These are phyloP conservation scores for Sarcophaga caerulescens DNA, from an alignment of 2,888 invertebrate genomes.

Conservation along the genomic window DNA sequence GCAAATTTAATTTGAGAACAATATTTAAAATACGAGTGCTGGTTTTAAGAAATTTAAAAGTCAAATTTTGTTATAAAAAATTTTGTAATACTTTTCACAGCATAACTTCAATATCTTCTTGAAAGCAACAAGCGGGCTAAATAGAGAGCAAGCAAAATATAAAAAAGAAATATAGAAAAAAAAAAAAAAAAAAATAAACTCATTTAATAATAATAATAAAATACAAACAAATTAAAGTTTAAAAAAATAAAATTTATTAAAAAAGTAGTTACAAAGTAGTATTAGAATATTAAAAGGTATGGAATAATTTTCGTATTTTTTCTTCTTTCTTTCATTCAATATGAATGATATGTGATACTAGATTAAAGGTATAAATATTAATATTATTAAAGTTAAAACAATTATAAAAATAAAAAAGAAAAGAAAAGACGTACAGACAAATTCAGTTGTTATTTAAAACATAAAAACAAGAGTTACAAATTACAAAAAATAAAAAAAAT, in stretches of 20 bases:
- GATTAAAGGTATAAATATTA: conserved; percentile 18
- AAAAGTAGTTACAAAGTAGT: not conserved
- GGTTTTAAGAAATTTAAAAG: conserved; percentile 4
- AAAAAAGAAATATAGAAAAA: conserved; percentile 44
- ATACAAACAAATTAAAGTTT: no score
- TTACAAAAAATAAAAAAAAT: no score
- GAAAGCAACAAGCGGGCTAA: conserved; percentile 74
- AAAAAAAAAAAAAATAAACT: conserved; percentile 9
- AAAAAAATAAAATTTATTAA: conserved; percentile 16
- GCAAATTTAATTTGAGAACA: not conserved
- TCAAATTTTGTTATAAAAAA: not conserved
- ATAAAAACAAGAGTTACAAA: not conserved
- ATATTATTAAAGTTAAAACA: conserved; percentile 29
- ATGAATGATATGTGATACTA: conserved; percentile 73
- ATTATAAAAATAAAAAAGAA: not conserved
- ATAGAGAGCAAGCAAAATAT: conserved; percentile 67
- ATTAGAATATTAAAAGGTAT: not conserved
- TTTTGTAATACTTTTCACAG: conserved; percentile 69
- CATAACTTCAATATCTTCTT: conserved; percentile 78
- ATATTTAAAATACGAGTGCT: not conserved
- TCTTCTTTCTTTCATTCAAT: conserved; percentile 72
- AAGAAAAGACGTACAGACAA: not conserved
- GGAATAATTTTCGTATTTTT: not conserved
- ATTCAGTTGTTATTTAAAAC: not conserved
- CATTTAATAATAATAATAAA: no score